phyloP scores from a whole-genome alignment of 2,888 invertebrate species.

The Plebejus anna region DNA sequence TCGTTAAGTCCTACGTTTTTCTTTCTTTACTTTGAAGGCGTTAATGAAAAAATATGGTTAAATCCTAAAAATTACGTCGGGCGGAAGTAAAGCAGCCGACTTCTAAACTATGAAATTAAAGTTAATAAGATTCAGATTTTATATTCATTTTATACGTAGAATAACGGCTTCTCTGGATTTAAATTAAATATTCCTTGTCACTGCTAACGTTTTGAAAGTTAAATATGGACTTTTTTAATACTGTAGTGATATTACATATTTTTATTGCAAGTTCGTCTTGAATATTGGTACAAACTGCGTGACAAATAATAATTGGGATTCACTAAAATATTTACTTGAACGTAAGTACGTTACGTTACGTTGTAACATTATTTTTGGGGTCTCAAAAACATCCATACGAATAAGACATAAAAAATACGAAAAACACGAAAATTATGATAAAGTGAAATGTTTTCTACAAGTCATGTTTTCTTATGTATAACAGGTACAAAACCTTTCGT shows the following conservation, averaged over 20 bases:
- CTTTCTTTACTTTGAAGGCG: conserved; percentile 21
- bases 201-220: conserved; percentile 15
- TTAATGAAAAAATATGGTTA: conserved; percentile 7
- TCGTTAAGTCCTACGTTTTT: conserved; percentile 38
- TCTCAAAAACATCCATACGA: no score
- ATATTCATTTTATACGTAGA: conserved; percentile 35
- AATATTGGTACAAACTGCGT: no score
- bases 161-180: conserved; percentile 28
- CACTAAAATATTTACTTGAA: no score
- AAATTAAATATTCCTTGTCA: conserved; percentile 30
- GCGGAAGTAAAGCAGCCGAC: conserved; percentile 34
- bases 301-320: no score
- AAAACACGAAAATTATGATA: no score
- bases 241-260: not conserved
- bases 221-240: conserved; percentile 23
- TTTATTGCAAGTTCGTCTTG: not conserved
- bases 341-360: no score
- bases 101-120: conserved; percentile 37
- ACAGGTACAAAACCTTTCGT: not conserved
- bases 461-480: not conserved
- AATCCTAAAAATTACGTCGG: conserved; percentile 18
- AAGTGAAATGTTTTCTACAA: not conserved
- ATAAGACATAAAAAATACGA: no score
- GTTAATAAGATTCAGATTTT: conserved; percentile 35
- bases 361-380: no score